phyloP scores from a whole-genome alignment of 2,888 invertebrate species.

The Punctoribates punctum region DNA sequence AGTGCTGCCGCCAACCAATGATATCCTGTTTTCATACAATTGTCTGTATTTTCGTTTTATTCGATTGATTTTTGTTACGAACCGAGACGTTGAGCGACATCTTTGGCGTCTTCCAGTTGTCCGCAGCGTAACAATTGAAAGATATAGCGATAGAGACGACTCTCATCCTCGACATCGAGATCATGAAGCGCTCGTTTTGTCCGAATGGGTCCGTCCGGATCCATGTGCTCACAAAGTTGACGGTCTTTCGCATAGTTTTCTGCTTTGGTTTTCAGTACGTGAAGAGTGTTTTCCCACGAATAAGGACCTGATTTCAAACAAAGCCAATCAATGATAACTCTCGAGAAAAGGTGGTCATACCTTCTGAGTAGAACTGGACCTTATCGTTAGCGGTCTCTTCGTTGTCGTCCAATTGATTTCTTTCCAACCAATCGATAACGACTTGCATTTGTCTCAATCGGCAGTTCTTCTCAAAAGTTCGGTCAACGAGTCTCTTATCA shows the following conservation, averaged over 20 bases:
- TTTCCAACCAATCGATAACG: conserved; percentile 88
- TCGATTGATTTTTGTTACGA: not conserved
- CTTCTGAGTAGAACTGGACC: conserved; percentile 72
- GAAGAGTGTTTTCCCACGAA: conserved; percentile 75
- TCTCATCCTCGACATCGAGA: conserved; percentile 78
- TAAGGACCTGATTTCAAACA: conserved; percentile 42
- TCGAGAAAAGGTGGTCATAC: conserved; percentile 49
- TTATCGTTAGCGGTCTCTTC: conserved; percentile 54
- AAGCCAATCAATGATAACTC: not conserved
- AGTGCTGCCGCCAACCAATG: conserved; percentile 85
- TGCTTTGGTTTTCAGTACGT: conserved; percentile 59
- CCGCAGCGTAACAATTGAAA: conserved; percentile 79
- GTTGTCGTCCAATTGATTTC: conserved; percentile 64
- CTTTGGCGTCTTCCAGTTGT: conserved; percentile 69
- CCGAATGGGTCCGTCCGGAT: conserved; percentile 83
- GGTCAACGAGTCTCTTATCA: conserved; percentile 62
- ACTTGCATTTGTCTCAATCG: conserved; percentile 63
- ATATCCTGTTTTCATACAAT: conserved; percentile 65
- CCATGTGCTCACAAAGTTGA: conserved; percentile 66
- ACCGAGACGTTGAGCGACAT: conserved; percentile 69
- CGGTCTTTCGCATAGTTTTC: conserved; percentile 49
- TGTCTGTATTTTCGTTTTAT: too few species aligned
- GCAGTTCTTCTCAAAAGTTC: conserved; percentile 61
- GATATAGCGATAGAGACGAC: conserved; percentile 61
- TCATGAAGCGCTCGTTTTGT: conserved; percentile 75